Conservation (phyloP, 2,888 invertebrate species). For the Stenotaenia linearis region DNA sequence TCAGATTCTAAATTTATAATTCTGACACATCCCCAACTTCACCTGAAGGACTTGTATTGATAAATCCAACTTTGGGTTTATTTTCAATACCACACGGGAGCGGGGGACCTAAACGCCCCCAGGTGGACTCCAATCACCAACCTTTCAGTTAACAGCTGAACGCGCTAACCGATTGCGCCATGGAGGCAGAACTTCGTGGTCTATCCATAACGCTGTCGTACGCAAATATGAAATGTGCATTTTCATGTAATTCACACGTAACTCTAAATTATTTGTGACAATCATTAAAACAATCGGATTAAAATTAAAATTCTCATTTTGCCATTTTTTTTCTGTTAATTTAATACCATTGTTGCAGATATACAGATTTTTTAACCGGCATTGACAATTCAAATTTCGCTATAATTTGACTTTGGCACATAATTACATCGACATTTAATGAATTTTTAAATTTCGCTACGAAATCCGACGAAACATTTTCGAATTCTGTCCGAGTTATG, state of each 20-base stretch:
- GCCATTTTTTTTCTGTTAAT: background rate
- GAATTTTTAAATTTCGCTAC: background rate
- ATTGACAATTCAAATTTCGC: background rate
- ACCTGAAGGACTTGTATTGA: too few relatives aligned
- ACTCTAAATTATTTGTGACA: background rate
- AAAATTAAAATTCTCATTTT: background rate
- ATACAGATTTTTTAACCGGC: background rate
- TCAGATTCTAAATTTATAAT: too few relatives aligned
- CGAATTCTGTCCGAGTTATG: background rate
- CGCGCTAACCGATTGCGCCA: slow-evolving; percentile 96
- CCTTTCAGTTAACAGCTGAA: slow-evolving; percentile 99
- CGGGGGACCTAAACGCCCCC: too few relatives aligned
- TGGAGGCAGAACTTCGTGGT: slow-evolving; percentile 60
- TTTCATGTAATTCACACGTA: background rate
- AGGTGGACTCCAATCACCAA: too few relatives aligned
- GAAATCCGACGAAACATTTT: background rate
- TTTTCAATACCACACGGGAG: too few relatives aligned
- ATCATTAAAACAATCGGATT: background rate
- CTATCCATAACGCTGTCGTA: background rate
- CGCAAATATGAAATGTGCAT: background rate
- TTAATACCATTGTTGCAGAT: background rate
- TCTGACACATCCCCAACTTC: too few relatives aligned
- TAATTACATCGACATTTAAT: background rate
- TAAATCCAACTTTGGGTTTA: too few relatives aligned
- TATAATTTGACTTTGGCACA: background rate